Conservation (phyloP, 1,140 invertebrate genomes). For the Leptopilina boulardi region DNA sequence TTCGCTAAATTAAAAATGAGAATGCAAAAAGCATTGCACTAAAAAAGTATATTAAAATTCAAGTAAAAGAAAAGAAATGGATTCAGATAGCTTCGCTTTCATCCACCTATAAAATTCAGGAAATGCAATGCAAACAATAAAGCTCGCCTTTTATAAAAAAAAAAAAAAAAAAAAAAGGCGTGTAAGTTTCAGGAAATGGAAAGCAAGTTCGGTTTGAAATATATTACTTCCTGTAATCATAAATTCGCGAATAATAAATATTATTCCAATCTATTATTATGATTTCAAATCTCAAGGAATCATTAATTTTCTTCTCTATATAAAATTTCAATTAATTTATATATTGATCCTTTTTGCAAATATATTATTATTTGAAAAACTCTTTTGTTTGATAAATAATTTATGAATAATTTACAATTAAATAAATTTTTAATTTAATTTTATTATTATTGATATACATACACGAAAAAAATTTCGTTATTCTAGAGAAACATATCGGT, state of each 20-base stretch:
- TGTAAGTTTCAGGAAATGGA: conserved; percentile 6
- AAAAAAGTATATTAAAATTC: neutral
- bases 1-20: no score
- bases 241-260: neutral
- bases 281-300: neutral
- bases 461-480: no score
- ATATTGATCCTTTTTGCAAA: no score
- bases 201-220: neutral
- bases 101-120: neutral
- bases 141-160: neutral
- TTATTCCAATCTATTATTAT: neutral
- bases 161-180: no score
- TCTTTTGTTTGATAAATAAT: neutral
- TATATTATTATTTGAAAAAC: no score
- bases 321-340: neutral
- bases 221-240: neutral
- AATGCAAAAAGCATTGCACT: no score
- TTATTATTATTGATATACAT: no score
- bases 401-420: no score
- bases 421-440: no score
- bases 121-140: neutral
- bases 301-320: neutral
- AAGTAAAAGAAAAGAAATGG: neutral
- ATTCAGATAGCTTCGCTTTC: neutral
- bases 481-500: no score